Conservation (phyloP, 2,797 vertebrate genomes). For the Toxotes lorentzi region DNA sequence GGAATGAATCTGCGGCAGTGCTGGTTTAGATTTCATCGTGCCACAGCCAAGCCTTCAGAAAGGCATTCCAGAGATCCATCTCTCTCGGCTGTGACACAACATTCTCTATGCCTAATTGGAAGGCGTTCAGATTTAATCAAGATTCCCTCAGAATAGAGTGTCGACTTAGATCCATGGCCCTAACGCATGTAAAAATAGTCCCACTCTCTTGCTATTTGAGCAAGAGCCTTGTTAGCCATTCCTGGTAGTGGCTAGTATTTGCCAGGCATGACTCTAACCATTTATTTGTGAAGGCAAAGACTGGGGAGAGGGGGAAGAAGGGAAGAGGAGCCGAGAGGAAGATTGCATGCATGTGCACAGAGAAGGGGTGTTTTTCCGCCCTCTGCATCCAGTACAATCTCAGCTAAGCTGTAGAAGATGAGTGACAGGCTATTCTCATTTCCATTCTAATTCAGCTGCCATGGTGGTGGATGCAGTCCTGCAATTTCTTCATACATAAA, state of each 20-base stretch:
- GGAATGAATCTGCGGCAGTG: conserved; percentile 78
- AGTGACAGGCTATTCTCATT: conserved; percentile 73
- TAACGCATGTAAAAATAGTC: conserved; percentile 68
- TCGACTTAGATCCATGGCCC: conserved; percentile 63
- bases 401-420: conserved; percentile 73
- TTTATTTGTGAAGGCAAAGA: conserved; percentile 76
- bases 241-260: conserved; percentile 76
- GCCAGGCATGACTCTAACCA: conserved; percentile 76
- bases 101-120: conserved; percentile 81
- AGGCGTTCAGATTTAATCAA: conserved; percentile 78
- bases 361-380: conserved; percentile 75
- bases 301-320: conserved; percentile 47
- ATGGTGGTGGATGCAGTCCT: conserved; percentile 44
- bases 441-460: conserved; percentile 74
- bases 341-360: conserved; percentile 67
- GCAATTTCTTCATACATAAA: conserved; percentile 30
- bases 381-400: conserved; percentile 79
- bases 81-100: conserved; percentile 78
- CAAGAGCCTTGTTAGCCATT: conserved; percentile 73
- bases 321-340: conserved; percentile 61
- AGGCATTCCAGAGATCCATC: conserved; percentile 81
- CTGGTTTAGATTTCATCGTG: conserved; percentile 82
- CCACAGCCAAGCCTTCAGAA: conserved; percentile 80
- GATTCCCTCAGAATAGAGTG: conserved; percentile 73
- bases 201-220: conserved; percentile 59